Base-by-base conservation (phyloP, 2,888 invertebrate species). In the Choristoneura rosaceana region DNA sequence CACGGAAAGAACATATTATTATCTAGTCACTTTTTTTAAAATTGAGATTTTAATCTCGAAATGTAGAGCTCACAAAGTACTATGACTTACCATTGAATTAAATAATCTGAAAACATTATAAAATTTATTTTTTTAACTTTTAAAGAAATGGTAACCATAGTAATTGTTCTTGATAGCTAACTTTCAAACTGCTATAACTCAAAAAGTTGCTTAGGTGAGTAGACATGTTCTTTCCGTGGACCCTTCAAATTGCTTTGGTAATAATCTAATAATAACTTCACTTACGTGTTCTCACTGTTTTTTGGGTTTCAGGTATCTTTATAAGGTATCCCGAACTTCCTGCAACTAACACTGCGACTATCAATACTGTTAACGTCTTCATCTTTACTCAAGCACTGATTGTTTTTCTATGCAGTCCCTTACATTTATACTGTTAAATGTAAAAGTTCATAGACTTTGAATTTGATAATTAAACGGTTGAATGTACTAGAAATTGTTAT, bases 311-410 rank as follows among this genome's bases (percentile, higher is more conserved):
- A 2, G 91, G 91, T 12, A 91, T 85, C 75, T 88, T 90, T 62
- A 93, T 92, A 4, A 93, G 78, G 73, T 87, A 93, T 68, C 88
- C 88, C 0, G 83, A 82, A 8, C 79, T 77, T 43, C 81, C 73
- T 33, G 75, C 77, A n/a, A 82, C 77, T 12, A 84, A 55, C 1
- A 80, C 65, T 34, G 79, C 76, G 9, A 85, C 62, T 34, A 88
- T 64, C 59, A 85, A 41, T 70, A 88, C 74, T 84, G 84, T 83
- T 81, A 89, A 77, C 78, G 79, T 76, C 84, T 89, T 89, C 92
- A 92, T 93, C 74, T 84, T 90, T 75, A 61, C 55, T 74, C 12
- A 45, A 65, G 77, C 70, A 87, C 84, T 88, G 81, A 76, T 58
- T 58, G 2, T 63, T 66, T 68, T 12, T 61, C 41, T 38, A 17